Evolutionary conservation across 1,140 invertebrate species (phyloP), one percentile per base, ranked within the genome.

Genomic region (Drosophila simulans): DNA sequence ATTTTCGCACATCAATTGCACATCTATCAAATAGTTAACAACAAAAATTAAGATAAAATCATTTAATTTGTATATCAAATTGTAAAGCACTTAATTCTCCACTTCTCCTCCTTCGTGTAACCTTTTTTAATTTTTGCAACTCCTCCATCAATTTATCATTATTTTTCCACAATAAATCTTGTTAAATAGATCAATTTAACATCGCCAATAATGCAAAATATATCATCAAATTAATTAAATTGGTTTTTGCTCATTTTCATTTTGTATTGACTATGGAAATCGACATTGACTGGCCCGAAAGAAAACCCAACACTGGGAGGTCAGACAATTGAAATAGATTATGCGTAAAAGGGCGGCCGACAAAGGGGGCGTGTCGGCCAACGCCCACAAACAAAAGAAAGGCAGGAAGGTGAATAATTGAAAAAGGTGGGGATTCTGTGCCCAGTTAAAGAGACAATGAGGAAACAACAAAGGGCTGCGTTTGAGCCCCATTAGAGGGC

Each of bases 401-500:
- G 12, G 66, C 15, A 39, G 13, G 20, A 5, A 11, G 25, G 15
- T 12, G 15, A 20, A 42, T 7, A 12, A 53, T 53, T 37, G 34
- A 53, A 22, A 22, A 39, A 43, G 55, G 27, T 31, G 22, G 31
- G n/a, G 34, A 17, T 34, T 59, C 55, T 58, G 55, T 46, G 43
- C 10, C 27, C 43, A 39, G 37, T 1, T 42, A 53, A 25, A 68
- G 42, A 76, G 42, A 76, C 69, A 73, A 73, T 72, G 57, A 73
- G 46, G 56, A 73, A 73, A 54, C 27, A 62, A 73, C 56, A 72
- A 69, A 70, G 64, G 70, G 45, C 52, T 52, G 22, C 34, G 72
- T 52, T 52, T 37, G 53, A 42, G 72, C 55, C 57, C 70, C 73
- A 77, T 77, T 77, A 76, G 72, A 53, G 72, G 60, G 37, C 63